Percentiles rank a stretch among this genome's conserved stretches.
Evolutionary conservation across 2,113 vertebrate species (phyloP).

Genomic region (Martes martes): DNA sequence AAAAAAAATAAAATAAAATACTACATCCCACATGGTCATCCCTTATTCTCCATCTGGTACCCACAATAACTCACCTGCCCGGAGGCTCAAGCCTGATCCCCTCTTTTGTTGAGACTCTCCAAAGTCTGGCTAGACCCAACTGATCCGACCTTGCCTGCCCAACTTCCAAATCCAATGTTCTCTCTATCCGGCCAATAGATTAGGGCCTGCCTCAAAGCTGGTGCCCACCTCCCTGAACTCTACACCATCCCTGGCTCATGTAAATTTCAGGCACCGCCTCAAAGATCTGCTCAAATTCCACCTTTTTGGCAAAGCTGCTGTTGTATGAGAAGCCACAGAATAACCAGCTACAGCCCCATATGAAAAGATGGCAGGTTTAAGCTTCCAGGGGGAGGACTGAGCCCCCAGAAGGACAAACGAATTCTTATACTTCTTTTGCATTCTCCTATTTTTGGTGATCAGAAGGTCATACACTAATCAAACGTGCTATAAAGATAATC

Average conservation of each 20-base stretch:
- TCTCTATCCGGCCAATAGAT: neutral
- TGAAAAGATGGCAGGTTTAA: neutral
- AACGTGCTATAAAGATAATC: neutral
- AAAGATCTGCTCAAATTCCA: neutral
- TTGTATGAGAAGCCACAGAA: neutral
- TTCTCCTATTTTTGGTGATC: neutral
- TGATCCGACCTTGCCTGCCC: neutral
- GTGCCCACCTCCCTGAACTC: neutral
- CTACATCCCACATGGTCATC: neutral
- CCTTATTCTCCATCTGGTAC: neutral
- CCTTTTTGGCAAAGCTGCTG: neutral
- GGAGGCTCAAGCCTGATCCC: neutral
- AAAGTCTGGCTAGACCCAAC: neutral
- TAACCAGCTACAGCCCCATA: neutral
- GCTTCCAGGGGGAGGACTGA: neutral
- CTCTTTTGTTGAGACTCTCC: neutral
- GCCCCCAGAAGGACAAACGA: neutral
- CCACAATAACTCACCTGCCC: neutral
- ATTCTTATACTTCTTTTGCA: neutral
- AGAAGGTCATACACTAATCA: neutral
- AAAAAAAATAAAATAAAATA: neutral
- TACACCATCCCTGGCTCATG: neutral
- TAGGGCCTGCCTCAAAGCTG: neutral
- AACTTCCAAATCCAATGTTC: neutral
- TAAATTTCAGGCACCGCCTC: neutral